phyloP scores from a whole-genome alignment of 2,113 vertebrate species.

The Pandion haliaetus region DNA sequence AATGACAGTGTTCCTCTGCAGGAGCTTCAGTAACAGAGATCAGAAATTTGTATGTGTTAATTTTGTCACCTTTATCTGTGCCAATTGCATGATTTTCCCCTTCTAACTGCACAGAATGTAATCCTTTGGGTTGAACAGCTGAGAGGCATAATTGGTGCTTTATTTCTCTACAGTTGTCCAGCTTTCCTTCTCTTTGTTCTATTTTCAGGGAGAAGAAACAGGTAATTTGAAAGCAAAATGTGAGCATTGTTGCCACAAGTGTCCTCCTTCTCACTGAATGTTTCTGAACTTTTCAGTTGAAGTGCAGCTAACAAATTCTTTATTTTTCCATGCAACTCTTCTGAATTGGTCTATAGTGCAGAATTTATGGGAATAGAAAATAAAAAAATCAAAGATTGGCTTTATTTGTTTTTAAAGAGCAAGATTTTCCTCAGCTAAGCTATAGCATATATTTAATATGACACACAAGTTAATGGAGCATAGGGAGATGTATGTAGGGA shows the following conservation, averaged over 20 bases:
- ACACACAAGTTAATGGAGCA: fast-evolving
- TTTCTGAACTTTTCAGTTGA: neutral
- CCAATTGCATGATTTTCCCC: neutral
- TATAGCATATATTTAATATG: neutral
- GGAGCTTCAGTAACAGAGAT: neutral
- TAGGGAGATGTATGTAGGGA: neutral
- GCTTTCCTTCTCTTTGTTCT: neutral
- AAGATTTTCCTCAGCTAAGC: neutral
- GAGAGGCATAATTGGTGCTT: neutral
- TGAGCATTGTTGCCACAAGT: neutral
- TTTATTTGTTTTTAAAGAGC: neutral
- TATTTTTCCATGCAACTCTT: neutral
- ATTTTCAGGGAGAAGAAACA: neutral
- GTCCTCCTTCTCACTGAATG: neutral
- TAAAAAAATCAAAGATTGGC: neutral
- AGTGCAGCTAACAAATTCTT: neutral
- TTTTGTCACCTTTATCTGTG: neutral
- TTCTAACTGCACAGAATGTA: neutral
- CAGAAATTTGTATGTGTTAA: neutral
- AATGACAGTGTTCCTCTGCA: neutral
- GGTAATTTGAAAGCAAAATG: neutral
- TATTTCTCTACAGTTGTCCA: neutral
- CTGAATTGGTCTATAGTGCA: neutral
- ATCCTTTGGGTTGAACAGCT: neutral
- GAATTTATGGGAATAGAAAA: neutral